phyloP scores from a whole-genome alignment of 2,888 invertebrate species.

The Branchinecta sandiegonensis region DNA sequence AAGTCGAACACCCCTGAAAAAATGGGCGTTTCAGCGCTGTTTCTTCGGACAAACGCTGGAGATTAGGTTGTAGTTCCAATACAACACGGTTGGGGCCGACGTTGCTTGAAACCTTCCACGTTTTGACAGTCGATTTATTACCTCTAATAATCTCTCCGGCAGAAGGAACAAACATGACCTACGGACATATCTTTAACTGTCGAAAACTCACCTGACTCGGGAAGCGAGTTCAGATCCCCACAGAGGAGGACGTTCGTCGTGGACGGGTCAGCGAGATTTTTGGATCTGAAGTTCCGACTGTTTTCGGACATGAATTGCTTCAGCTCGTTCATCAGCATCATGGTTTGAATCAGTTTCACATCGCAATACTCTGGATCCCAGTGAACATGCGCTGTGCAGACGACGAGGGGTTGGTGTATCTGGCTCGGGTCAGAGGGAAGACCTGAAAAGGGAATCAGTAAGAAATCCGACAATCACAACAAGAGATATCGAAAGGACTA shows the following conservation, averaged over 20 bases:
- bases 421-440: conserved; percentile 58
- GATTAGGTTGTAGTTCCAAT: too few species aligned
- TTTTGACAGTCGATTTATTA: too few species aligned
- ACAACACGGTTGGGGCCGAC: too few species aligned
- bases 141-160: too few species aligned
- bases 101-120: too few species aligned
- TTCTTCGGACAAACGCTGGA: too few species aligned
- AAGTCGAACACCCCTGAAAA: conserved; percentile 83
- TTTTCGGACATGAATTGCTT: conserved; percentile 74
- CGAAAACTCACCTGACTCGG: conserved; percentile 62
- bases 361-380: conserved; percentile 99
- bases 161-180: too few species aligned
- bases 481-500: too few species aligned
- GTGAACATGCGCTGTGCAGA: conserved; percentile 97
- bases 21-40: background rate
- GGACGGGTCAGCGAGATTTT: conserved; percentile 43
- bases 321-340: conserved; percentile 94
- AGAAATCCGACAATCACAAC: too few species aligned
- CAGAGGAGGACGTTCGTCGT: conserved; percentile 66
- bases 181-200: too few species aligned
- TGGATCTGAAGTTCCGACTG: conserved; percentile 57
- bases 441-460: conserved; percentile 36
- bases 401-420: conserved; percentile 69
- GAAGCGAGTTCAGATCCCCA: conserved; percentile 96
- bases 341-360: conserved; percentile 96